These are phyloP conservation scores for Drepana falcataria DNA, from an alignment of 2,888 invertebrate genomes.

Conservation along the genomic window DNA sequence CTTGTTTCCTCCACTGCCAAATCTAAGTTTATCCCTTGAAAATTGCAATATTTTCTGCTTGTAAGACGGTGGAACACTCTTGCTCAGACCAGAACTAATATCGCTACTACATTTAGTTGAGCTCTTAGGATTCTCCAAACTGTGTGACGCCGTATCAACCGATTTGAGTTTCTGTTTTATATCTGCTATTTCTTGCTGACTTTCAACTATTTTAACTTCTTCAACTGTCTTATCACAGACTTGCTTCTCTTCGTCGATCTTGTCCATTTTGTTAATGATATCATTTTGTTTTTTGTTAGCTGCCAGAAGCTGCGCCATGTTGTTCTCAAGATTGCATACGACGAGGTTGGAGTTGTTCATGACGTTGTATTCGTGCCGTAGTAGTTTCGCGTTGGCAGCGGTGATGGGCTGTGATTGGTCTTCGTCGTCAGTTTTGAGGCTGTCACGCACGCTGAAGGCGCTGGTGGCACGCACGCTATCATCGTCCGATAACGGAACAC, in stretches of 20 bases:
- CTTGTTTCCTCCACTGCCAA: constrained; percentile 68
- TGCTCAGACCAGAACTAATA: constrained; percentile 64
- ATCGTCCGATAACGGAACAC: constrained; percentile 70
- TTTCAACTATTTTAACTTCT: constrained; percentile 22
- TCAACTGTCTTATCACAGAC: constrained; percentile 31
- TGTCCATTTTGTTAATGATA: constrained; percentile 58
- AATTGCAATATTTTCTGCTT: constrained; percentile 73
- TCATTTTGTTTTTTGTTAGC: constrained; percentile 56
- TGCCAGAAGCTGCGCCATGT: constrained; percentile 68
- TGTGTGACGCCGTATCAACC: constrained; percentile 66
- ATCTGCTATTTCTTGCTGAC: constrained; percentile 31
- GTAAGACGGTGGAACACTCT: constrained; percentile 74
- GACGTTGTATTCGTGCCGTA: constrained; percentile 68
- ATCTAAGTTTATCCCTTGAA: constrained; percentile 68
- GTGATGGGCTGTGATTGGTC: constrained; percentile 69
- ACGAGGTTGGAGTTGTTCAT: constrained; percentile 73
- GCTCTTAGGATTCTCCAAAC: constrained; percentile 66
- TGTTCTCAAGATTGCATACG: constrained; percentile 70
- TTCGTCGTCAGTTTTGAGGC: constrained; percentile 73
- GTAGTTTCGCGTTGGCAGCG: constrained; percentile 63
- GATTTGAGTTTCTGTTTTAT: constrained; percentile 52
- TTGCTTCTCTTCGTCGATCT: constrained; percentile 65
- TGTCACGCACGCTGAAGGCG: constrained; percentile 70
- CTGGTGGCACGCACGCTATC: constrained; percentile 73
- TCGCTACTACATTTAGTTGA: constrained; percentile 65